These are phyloP conservation scores for Lagria hirta DNA, from an alignment of 2,888 invertebrate species.

Conservation along the genomic window DNA sequence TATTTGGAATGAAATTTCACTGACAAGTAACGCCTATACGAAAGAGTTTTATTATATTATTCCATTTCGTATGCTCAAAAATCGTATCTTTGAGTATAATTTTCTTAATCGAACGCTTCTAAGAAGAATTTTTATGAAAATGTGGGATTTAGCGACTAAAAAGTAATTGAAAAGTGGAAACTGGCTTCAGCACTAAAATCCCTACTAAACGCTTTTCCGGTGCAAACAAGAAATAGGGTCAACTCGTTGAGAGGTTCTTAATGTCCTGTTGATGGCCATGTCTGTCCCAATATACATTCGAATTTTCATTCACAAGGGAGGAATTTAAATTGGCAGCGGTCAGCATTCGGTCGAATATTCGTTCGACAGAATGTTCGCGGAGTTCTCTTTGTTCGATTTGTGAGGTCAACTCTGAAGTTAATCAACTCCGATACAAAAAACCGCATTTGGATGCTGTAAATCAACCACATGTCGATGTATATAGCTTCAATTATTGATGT, in stretches of 20 bases:
- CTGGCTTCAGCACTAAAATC: slow-evolving; percentile 8
- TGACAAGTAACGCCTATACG: no score
- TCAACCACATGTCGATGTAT: no score
- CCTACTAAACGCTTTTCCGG: slow-evolving; percentile 12
- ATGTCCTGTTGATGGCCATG: slow-evolving; percentile 36
- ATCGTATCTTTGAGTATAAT: no score
- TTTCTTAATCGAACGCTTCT: no score
- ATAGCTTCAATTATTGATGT: no score
- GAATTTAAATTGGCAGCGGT: slow-evolving; percentile 49
- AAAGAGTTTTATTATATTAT: no score
- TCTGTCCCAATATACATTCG: slow-evolving; percentile 43
- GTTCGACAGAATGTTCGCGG: slow-evolving; percentile 36
- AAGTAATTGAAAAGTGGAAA: slow-evolving; percentile 12
- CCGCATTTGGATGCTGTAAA: slow-evolving; percentile 40
- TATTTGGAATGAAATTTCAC: no score
- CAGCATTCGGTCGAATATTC: slow-evolving; percentile 43
- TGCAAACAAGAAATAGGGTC: slow-evolving; percentile 35
- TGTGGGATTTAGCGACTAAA: slow-evolving; percentile 2
- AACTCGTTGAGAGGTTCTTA: slow-evolving; percentile 39
- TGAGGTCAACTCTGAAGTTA: slow-evolving; percentile 47
- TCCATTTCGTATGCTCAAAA: no score
- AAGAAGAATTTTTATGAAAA: no score
- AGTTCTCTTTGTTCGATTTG: slow-evolving; percentile 44
- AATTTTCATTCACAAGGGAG: slow-evolving; percentile 42
- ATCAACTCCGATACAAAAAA: slow-evolving; percentile 43